Conservation (phyloP, 2,888 invertebrate genomes). For the Isoperla grammatica region DNA sequence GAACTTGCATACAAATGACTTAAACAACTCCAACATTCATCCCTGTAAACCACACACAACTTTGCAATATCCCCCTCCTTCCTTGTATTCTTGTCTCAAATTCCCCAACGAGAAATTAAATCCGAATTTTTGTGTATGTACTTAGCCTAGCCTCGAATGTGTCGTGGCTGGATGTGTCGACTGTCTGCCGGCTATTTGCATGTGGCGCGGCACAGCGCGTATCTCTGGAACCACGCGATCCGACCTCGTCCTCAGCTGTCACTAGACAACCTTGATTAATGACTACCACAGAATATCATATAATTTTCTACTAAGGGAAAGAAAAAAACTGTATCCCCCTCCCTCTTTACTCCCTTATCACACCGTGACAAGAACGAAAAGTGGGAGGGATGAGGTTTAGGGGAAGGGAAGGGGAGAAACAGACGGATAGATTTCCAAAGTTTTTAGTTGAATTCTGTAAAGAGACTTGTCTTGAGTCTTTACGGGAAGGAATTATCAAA, state of each 20-base stretch:
- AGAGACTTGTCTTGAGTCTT: neutral
- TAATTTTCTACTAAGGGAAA: conserved; percentile 24
- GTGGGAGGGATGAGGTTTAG: neutral
- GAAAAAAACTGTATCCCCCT: conserved; percentile 13
- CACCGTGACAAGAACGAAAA: neutral
- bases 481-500: neutral
- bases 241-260: conserved; percentile 15
- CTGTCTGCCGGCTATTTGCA: too few species aligned
- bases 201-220: neutral
- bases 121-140: too few species aligned
- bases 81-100: too few species aligned
- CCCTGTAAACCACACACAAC: too few species aligned
- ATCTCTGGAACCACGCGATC: neutral
- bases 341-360: conserved; percentile 12
- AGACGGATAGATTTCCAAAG: conserved; percentile 2
- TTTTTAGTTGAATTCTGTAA: conserved; percentile 4
- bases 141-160: too few species aligned
- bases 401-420: neutral
- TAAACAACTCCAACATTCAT: too few species aligned
- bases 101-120: too few species aligned
- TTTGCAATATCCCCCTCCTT: too few species aligned
- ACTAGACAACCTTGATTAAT: conserved; percentile 24
- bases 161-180: too few species aligned
- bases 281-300: conserved; percentile 24
- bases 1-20: too few species aligned